phyloP scores from a whole-genome alignment of 2,113 vertebrate genomes.

The Oreotrochilus melanogaster region DNA sequence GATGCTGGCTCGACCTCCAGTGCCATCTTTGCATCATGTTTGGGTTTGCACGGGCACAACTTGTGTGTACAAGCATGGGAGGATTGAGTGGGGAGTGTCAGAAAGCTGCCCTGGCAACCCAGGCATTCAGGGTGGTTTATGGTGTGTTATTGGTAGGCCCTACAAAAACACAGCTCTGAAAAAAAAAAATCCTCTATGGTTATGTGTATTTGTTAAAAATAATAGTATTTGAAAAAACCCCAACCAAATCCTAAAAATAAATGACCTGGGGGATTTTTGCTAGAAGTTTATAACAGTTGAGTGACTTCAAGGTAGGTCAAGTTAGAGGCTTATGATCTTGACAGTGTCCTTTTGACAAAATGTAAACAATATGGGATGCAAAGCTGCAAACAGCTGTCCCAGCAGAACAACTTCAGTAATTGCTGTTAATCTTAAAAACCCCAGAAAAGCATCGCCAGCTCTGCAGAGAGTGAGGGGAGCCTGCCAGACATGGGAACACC shows the following conservation, averaged over 20 bases:
- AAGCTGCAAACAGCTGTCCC: conserved; percentile 59
- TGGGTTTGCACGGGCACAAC: background rate
- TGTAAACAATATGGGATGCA: conserved; percentile 40
- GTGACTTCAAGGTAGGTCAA: conserved; percentile 27
- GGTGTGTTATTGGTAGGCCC: background rate
- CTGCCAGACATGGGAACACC: background rate
- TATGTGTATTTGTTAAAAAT: background rate
- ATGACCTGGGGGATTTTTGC: background rate
- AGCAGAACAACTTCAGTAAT: background rate
- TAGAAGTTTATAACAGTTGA: conserved; percentile 4
- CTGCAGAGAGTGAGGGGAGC: background rate
- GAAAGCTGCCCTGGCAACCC: background rate
- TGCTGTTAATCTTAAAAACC: background rate
- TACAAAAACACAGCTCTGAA: background rate
- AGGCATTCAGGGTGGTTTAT: background rate
- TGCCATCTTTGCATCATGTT: background rate
- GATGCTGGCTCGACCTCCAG: background rate
- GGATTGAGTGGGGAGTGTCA: background rate
- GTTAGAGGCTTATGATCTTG: background rate
- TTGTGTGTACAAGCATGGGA: fast-evolving
- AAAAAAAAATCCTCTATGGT: background rate
- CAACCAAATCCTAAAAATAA: conserved; percentile 1
- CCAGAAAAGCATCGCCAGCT: background rate
- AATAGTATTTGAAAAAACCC: background rate
- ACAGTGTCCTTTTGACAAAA: conserved; percentile 49